Base-by-base conservation (phyloP, 2,888 invertebrate genomes). In the Helicoverpa assulta region DNA sequence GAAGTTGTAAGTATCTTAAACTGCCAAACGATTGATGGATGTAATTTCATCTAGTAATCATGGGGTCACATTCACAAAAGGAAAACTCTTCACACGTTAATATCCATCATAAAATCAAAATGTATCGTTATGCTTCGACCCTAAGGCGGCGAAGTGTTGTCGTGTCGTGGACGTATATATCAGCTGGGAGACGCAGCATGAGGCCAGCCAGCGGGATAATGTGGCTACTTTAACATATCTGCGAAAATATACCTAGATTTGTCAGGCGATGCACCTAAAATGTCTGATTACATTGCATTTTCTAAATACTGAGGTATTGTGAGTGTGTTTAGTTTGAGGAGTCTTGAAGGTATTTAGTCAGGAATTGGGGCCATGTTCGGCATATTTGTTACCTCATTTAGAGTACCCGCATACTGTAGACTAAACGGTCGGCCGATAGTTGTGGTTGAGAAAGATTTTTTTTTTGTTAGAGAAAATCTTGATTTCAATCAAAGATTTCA, bases 251-350 rank as follows among this genome's bases (percentile, higher is more conserved):
- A 84, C 76, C 81, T 79, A 84, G 84, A 78, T 75, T 84, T 76
- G 84, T 83, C 84, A 83, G 84, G 83, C 84, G 83, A 84, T 84
- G 70, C 64, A 52, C 70, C 84, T 81, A 73, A 76, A 83, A 67
- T 58, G 52, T 37, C 47, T 70, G 21, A 21, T 47, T 50, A 55
- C 52, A 54, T 18, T 50, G 29, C 5, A 55, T 74, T 74, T 43
- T 57, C 54, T 58, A 59, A 66, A 66, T 51, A 47, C 29, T 54
- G 5, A 26, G 26, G 8, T 2, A 47, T 0, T 5, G 16, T 16
- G 0, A 21, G 21, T 14, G 0, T 43, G 4, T 43, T 43, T 16
- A 16, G 2, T 37, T 37, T 37, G 4, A 12, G 2, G 7, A 33
- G 7, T 33, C 8, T 29, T 5, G 29, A 37, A 37, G 10, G 37